These are phyloP conservation scores for Neoniphon sammara DNA, from an alignment of 2,797 vertebrate species.

Conservation along the genomic window DNA sequence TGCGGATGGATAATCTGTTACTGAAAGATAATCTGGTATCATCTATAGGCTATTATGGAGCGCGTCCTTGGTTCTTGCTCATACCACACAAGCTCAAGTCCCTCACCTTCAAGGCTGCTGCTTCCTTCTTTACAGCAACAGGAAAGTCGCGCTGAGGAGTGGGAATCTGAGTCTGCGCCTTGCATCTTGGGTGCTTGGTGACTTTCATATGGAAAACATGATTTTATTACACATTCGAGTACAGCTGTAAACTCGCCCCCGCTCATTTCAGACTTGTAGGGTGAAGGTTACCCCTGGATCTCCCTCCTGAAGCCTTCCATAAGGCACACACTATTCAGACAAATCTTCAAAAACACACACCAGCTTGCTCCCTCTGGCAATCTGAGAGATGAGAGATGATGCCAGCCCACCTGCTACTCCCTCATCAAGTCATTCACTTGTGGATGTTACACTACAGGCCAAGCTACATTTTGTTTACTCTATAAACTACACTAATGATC, in stretches of 20 bases:
- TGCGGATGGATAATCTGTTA: too few relatives aligned
- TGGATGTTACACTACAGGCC: background rate
- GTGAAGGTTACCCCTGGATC: background rate
- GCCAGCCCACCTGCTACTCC: slow-evolving; percentile 59
- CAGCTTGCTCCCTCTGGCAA: slow-evolving; percentile 8
- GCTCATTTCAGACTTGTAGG: background rate
- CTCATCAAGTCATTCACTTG: slow-evolving; percentile 53
- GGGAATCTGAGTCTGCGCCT: too few relatives aligned
- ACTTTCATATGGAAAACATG: too few relatives aligned
- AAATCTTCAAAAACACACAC: background rate
- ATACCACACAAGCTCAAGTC: too few relatives aligned
- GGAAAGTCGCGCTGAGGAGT: background rate
- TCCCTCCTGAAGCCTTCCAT: background rate
- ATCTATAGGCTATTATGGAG: background rate
- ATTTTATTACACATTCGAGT: background rate
- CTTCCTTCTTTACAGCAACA: too few relatives aligned
- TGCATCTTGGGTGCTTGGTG: too few relatives aligned
- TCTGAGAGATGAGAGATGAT: slow-evolving; percentile 26
- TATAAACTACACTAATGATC: slow-evolving; percentile 24
- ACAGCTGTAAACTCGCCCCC: background rate
- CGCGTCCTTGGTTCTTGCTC: background rate
- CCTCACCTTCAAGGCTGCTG: too few relatives aligned
- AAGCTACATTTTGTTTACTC: slow-evolving; percentile 1
- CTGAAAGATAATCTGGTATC: background rate
- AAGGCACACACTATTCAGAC: background rate